A percentile compares a stretch with the other conserved stretches of the same genome.
Conservation (phyloP, 2,888 invertebrate species). For the Lasioglossum pauxillum region DNA sequence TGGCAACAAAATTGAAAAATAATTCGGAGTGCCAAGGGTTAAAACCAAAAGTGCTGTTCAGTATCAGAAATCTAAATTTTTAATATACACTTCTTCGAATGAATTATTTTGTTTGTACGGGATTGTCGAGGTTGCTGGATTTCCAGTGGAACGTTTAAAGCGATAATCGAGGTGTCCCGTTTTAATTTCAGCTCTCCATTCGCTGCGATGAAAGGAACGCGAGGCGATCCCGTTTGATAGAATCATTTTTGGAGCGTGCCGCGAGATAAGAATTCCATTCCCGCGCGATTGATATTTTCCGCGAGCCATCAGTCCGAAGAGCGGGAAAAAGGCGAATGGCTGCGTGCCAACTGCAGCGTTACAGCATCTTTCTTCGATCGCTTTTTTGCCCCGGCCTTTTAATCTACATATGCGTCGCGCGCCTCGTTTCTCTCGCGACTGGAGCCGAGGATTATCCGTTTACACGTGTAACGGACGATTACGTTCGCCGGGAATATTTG, state of each 20-base stretch:
- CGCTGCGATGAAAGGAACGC: background rate
- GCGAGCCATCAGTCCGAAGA: constrained; percentile 9
- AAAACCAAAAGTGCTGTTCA: no score
- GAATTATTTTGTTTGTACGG: background rate
- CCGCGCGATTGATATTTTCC: constrained; percentile 13
- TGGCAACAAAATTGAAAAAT: no score
- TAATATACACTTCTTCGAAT: background rate
- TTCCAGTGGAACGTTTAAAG: background rate
- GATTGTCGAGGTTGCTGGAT: background rate
- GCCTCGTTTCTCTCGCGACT: background rate
- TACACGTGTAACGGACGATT: background rate
- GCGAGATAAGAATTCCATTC: constrained; percentile 14
- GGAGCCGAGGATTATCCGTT: background rate
- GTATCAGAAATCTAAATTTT: background rate
- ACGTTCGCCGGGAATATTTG: background rate
- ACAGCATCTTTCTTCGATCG: constrained; percentile 42
- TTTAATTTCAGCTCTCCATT: background rate
- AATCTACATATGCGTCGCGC: constrained; percentile 30
- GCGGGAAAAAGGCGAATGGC: constrained; percentile 40
- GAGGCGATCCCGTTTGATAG: background rate
- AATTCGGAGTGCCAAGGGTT: no score
- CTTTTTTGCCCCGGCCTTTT: constrained; percentile 26
- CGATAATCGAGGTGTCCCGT: background rate
- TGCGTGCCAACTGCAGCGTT: constrained; percentile 48
- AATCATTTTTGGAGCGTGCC: background rate